phyloP scores from a whole-genome alignment of 1,140 invertebrate species.

The Drosophila aff. region DNA sequence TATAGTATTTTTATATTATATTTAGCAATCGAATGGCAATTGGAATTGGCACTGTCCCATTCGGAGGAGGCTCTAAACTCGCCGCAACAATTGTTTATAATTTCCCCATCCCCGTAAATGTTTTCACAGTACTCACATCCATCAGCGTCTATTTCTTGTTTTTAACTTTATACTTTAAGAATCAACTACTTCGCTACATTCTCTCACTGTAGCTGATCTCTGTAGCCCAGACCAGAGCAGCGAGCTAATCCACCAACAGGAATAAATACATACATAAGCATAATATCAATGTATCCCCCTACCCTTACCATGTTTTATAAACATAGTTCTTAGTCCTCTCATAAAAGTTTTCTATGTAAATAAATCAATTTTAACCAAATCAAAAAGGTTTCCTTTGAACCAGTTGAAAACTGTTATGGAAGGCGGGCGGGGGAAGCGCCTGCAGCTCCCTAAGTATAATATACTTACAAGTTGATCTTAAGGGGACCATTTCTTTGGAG shows the following conservation, averaged over 20 bases:
- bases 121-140: neutral
- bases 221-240: slow-evolving; percentile 35
- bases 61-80: neutral
- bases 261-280: slow-evolving; percentile 34
- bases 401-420: neutral
- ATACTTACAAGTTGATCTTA: no score
- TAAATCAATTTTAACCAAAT: slow-evolving; percentile 61
- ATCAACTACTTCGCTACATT: slow-evolving; percentile 68
- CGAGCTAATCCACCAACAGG: slow-evolving; percentile 51
- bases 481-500: no score
- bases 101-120: neutral
- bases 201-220: slow-evolving; percentile 55
- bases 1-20: slow-evolving; percentile 23
- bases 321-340: slow-evolving; percentile 56
- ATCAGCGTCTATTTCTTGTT: slow-evolving; percentile 30
- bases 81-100: slow-evolving; percentile 16
- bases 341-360: slow-evolving; percentile 60
- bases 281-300: slow-evolving; percentile 31
- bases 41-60: slow-evolving; percentile 4
- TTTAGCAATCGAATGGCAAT: slow-evolving; percentile 22
- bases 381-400: neutral
- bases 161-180: slow-evolving; percentile 24
- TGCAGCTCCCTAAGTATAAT: no score
- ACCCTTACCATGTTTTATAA: slow-evolving; percentile 62
- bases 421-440: no score